Evolutionary conservation across 2,797 vertebrate genomes (phyloP), one percentile per base, ranked within the genome.

Genomic region (Gobionotothen gibberifrons): DNA sequence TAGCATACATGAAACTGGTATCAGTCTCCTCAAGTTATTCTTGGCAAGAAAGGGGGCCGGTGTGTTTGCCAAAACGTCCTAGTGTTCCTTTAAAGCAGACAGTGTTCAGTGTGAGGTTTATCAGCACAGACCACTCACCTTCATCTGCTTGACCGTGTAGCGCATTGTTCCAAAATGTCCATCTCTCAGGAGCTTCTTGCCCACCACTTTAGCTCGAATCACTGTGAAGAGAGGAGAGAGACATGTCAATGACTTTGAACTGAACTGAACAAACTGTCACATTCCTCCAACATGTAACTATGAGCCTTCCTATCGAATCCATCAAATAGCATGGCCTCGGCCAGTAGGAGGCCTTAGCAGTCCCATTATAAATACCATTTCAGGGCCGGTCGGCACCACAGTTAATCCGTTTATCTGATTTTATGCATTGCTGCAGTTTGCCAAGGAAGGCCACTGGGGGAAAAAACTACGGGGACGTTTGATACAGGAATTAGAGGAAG

Each of bases 101-200:
- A 32, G 21, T 29, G 3, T n/a, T 60, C 3, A 1, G 39, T 22
- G 14, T 64, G 9, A 16, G 46, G 26, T 2, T 44, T 22, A 43
- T 14, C 14, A 0, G 42, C 61, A 12, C 53, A 26, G 15, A 0
- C 3, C 1, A 13, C 79, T 92, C 72, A 96, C 98, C 96, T 99
- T 99, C 96, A 97, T 98, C 87, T 99, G 98, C 86, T 99, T 99
- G 83, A 99, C 93, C 0, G 97, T 98, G 92, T 99, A 99, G 85
- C 96, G 92, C 95, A 99, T 95, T 0, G 97, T 98, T 75, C 97
- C 97, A 62, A 97, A 99, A 0, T 97, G 97, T 19, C 97, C 96
- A 6, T 98, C 97, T 70, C 96, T 96, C 94, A 99, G 93, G 0
- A 97, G 92, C 90, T 99, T 99, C 95, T 99, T 99, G 13, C 96